Conservation (phyloP, 2,113 vertebrate species). For the Phodopus roborovskii region DNA sequence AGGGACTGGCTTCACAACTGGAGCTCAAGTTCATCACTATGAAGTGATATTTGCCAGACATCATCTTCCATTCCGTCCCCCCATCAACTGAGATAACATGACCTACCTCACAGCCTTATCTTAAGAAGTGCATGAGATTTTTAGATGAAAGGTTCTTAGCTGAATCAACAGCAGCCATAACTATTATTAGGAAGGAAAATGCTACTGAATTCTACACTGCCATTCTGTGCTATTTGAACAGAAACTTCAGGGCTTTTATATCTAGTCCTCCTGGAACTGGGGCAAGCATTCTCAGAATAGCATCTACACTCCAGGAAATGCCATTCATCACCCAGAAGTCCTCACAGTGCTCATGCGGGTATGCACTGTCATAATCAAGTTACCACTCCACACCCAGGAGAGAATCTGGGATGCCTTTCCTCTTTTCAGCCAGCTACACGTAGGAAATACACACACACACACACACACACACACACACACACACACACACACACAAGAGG, state of each 20-base stretch:
- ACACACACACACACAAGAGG: not conserved
- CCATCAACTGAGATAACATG: not conserved
- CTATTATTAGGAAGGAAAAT: not conserved
- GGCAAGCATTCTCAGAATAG: not conserved
- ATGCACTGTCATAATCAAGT: not conserved
- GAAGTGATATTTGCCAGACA: not conserved
- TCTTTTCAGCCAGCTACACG: not conserved
- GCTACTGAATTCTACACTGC: not conserved
- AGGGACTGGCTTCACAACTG: not conserved
- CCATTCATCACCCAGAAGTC: not conserved
- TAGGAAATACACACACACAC: not conserved
- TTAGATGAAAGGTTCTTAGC: not conserved
- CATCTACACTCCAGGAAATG: not conserved
- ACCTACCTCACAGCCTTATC: not conserved
- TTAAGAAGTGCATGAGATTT: slow-evolving; percentile 10
- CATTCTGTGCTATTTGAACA: not conserved
- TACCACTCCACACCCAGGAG: not conserved
- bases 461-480: not conserved
- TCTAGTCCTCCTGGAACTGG: not conserved
- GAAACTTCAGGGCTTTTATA: not conserved
- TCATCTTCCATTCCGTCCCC: not conserved
- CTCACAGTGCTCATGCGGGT: not conserved
- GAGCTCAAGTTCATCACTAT: not conserved
- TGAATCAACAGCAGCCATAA: not conserved
- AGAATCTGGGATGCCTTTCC: not conserved